Percentiles rank a stretch among this genome's conserved stretches.
Evolutionary conservation across 2,113 vertebrate genomes (phyloP).

Genomic region (Oenanthe melanoleuca): DNA sequence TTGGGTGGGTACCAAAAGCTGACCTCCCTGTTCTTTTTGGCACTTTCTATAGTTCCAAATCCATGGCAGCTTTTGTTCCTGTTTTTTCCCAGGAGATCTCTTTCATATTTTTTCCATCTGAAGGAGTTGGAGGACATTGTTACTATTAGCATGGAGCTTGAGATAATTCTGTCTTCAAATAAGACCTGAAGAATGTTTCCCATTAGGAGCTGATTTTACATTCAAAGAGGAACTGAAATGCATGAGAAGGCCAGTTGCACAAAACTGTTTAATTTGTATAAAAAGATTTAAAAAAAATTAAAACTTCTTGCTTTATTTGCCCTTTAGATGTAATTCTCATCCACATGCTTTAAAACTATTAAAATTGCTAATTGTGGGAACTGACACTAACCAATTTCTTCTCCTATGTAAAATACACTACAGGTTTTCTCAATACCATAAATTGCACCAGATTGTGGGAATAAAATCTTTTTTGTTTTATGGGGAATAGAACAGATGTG

Average conservation of each 20-base stretch:
- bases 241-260: not conserved
- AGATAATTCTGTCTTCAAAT: not conserved
- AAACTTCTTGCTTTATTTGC: not conserved
- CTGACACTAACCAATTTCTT: not conserved
- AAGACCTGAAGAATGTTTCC: not conserved
- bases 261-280: not conserved
- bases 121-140: not conserved
- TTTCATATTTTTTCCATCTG: not conserved
- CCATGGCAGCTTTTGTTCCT: not conserved
- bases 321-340: not conserved
- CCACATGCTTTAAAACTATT: not conserved
- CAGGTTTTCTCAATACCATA: not conserved
- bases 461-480: not conserved
- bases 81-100: not conserved
- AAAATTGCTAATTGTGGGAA: not conserved
- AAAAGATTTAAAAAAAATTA: not conserved
- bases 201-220: not conserved
- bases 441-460: not conserved
- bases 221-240: not conserved
- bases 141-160: not conserved
- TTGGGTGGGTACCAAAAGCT: not conserved
- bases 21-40: not conserved
- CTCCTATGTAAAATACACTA: not conserved
- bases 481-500: not conserved
- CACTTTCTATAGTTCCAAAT: not conserved